Percentiles rank a stretch among this genome's conserved stretches.
Evolutionary conservation across 2,888 invertebrate species (phyloP).

Genomic region (Rhorus exstirpatorius): DNA sequence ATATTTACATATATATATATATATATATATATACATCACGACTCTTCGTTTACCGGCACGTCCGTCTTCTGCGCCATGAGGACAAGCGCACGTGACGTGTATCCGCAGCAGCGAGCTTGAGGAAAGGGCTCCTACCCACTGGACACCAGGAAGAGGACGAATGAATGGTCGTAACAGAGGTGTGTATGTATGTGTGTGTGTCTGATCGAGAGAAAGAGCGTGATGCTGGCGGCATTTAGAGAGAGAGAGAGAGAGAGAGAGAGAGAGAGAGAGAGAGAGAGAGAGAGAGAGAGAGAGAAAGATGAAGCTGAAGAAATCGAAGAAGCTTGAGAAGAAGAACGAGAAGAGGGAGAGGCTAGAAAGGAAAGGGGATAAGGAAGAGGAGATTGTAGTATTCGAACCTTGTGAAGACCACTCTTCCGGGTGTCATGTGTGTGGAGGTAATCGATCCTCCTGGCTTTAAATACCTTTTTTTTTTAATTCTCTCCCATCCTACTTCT

Average conservation of each 20-base stretch:
- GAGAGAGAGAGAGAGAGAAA: conserved; percentile 20
- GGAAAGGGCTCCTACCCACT: conserved; percentile 38
- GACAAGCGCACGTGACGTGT: conserved; percentile 61
- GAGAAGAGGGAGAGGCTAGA: conserved; percentile 30
- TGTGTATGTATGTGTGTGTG: conserved; percentile 1
- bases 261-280: conserved; percentile 6
- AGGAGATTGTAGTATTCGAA: conserved; percentile 57
- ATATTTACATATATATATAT: too few relatives aligned
- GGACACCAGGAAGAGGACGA: conserved; percentile 62
- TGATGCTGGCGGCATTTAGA: background rate
- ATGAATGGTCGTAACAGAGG: conserved; percentile 58
- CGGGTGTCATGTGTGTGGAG: conserved; percentile 63
- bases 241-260: conserved; percentile 2
- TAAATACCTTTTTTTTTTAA: conserved; percentile 20
- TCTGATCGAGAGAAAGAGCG: conserved; percentile 3
- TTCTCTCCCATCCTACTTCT: background rate
- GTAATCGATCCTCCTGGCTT: conserved; percentile 58
- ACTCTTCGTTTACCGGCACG: conserved; percentile 49
- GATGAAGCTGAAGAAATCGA: conserved; percentile 31
- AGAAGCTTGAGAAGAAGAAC: conserved; percentile 39
- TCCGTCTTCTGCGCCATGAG: conserved; percentile 49
- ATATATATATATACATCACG: conserved; percentile 34
- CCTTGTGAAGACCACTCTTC: conserved; percentile 53
- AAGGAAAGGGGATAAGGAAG: conserved; percentile 29
- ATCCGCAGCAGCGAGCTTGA: conserved; percentile 42